Base-by-base conservation (phyloP, 92 coral and sea anemone species). In the Micromussa lordhowensis region DNA sequence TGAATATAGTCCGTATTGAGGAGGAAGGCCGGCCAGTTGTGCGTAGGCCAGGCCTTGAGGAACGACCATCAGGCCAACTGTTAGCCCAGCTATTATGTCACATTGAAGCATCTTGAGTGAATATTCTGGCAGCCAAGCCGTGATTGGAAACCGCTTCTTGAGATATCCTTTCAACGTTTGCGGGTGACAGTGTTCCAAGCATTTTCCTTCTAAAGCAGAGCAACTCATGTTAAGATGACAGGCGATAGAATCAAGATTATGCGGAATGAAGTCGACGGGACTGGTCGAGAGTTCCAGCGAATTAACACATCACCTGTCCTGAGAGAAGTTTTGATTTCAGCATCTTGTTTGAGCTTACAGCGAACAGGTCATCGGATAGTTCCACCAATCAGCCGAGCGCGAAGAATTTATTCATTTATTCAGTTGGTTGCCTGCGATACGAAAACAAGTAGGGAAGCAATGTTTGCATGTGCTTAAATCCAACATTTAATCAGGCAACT, bases 21-120 rank as follows among this genome's bases (percentile, higher is more conserved):
- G 99, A 38, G 98, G 98, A 34, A 97, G 85, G 8, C 99, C 98
- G 53, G 99, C 99, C 1, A 97, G 89, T 19, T 96, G 92, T 13
- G 98, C 98, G 78, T 97, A 97, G 32, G 99, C 99, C 76, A 97
- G 74, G 36, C 99, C 99, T 80, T 97, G 99, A 21, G 99, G 99
- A 22, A 97, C 97, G 2, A 97, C 99, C 99, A 97, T 97, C 0
- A 97, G 88, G 3, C 99, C 99, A 30, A 97, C 98, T 0, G 99
- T 92, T 76, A 96, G 80, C 12, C 99, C 99, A 2, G 99, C 99
- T n/a, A 97, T 97, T 48, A 95, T 58, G 78, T 97, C 99, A 82
- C 95, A 96, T 79, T 98, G 98, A 48, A 98, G 77, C 22, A 80
- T 88, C 31, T 84, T 88, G 44, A 95, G 89, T 11, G 91, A 89